Base-by-base conservation (phyloP, 2,113 vertebrate genomes). In the Oostethus manadensis region DNA sequence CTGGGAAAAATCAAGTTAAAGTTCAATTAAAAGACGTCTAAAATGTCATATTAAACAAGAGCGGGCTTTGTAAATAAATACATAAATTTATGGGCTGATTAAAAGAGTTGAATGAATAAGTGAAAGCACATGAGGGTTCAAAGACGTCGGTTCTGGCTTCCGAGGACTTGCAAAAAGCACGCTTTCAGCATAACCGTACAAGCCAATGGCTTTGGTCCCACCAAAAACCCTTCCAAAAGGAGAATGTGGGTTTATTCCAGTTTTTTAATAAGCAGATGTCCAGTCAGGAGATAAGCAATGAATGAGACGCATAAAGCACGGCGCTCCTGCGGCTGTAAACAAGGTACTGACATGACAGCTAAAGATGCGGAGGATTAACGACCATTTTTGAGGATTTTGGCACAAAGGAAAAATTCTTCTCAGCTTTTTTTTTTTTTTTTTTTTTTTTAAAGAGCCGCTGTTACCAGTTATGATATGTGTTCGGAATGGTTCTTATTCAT, bases 241-340 rank as follows among this genome's bases (percentile, higher is more conserved):
- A 59, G 45, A 51, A 56, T 45, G 73, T 64, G 66, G n/a, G n/a
- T 62, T 62, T 59, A 59, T 56, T 38, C 15, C 35, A 4, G 35
- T 68, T 76, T 58, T 49, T 72, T 78, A 81, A 79, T 73, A 86
- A 80, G 60, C 75, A 84, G 77, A 73, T 79, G 77, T 81, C 66
- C 73, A 58, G 54, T 64, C 43, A 64, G 65, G 57, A 68, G 54
- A 77, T 60, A 58, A 64, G 55, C 66, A 65, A 66, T 73, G 40
- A 77, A 29, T 72, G 67, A 55, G 62, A 60, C 54, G 66, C 26
- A 23, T 33, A 66, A 51, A 20, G 8, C 63, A 21, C 10, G 0
- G 17, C 33, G 49, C 49, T 65, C 66, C 53, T 68, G 64, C 70
- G 73, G 74, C 67, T 62, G 58, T 18, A 57, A 73, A 73, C 58